Evolutionary conservation across 2,797 vertebrate genomes (phyloP), one percentile per base, ranked within the genome.

Genomic region (Catamblyrhynchus diadema): DNA sequence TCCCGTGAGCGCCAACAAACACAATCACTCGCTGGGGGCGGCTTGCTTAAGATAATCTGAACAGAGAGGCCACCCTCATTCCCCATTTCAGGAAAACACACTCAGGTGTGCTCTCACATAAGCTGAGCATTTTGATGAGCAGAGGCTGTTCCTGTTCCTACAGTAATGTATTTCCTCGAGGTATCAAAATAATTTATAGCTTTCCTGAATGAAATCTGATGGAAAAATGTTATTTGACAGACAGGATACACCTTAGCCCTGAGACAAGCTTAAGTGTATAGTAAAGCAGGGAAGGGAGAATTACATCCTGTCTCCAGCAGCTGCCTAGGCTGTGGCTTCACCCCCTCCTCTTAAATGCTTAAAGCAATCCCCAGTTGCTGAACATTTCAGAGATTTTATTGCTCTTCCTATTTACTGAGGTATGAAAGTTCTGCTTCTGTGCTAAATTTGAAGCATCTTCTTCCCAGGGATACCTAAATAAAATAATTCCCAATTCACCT

Each of bases 11-110:
- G 8, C 87, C 73, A 73, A 3, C 13, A 15, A 59, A 61, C 3
- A 28, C 30, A 66, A 16, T 33, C 37, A 4, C 62, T 81, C 6
- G 0, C 39, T 9, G 12, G 16, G 60, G 48, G 41, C 0, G 0
- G 17, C 69, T 61, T 71, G 71, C 45, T 69, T 59, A 65, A 74
- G 5, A n/a, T 14, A 44, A 78, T 44, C 62, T 53, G 42, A 69
- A 45, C 30, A 73, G 47, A 86, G 71, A 81, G 75, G 21, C 30
- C 37, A 72, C 22, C 16, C 21, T 77, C 0, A 0, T 20, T 33
- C 54, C 30, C 25, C 3, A 12, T 74, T 54, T 59, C 75, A 73
- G 61, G 32, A 32, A 81, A 71, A 77, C 8, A 39, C 25, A 7
- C 28, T 81, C 32, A 39, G 67, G 30, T 70, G 20, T 74, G 17